Evolutionary conservation across 2,888 invertebrate genomes (phyloP).

Genomic region (Limnephilus rhombicus): DNA sequence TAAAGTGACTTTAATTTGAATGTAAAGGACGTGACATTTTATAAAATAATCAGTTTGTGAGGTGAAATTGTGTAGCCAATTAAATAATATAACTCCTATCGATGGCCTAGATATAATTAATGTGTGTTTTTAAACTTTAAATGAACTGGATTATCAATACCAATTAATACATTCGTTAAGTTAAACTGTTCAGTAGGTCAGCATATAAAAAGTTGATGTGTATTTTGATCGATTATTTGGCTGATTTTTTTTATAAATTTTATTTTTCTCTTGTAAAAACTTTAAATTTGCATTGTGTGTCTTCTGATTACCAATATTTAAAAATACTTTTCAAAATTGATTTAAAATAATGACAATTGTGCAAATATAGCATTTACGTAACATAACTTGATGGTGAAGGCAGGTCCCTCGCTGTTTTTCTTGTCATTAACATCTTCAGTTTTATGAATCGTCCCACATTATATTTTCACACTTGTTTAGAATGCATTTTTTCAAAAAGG

Average conservation of each 20-base stretch:
- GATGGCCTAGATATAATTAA: constrained; percentile 50
- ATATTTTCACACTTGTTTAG: background rate
- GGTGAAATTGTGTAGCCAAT: constrained; percentile 39
- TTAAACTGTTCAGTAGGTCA: constrained; percentile 37
- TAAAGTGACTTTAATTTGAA: constrained; percentile 26
- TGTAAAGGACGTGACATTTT: background rate
- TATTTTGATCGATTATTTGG: background rate
- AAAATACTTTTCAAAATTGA: background rate
- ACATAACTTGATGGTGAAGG: background rate
- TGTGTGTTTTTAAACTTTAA: constrained; percentile 49
- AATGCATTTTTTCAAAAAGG: background rate
- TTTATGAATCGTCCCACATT: background rate
- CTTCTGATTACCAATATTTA: background rate
- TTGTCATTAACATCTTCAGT: background rate
- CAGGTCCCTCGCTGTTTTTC: background rate
- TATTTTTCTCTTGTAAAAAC: background rate
- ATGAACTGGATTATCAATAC: constrained; percentile 42
- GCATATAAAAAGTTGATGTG: constrained; percentile 22
- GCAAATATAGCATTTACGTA: background rate
- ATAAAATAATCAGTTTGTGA: constrained; percentile 33
- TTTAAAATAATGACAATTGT: background rate
- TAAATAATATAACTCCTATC: constrained; percentile 8
- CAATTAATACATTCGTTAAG: constrained; percentile 6
- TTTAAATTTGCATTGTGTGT: background rate
- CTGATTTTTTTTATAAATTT: background rate